Evolutionary conservation across 2,888 invertebrate species (phyloP).

Genomic region (Tethea ocularis): DNA sequence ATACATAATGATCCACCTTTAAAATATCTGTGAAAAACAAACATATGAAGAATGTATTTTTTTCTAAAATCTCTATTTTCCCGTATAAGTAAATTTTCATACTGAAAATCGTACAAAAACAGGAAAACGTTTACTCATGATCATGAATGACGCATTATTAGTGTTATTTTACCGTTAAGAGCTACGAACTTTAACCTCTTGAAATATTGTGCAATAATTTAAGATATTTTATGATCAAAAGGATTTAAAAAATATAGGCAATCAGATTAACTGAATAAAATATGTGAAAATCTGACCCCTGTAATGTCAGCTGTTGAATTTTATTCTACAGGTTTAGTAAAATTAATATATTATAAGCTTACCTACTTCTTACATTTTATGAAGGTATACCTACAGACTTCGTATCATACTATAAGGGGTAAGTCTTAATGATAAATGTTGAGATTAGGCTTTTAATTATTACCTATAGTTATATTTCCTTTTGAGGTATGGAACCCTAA

Average conservation of each 20-base stretch:
- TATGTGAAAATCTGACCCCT: background rate
- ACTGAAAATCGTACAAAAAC: conserved; percentile 7
- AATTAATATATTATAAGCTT: background rate
- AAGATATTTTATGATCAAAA: conserved; percentile 15
- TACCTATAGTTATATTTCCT: no score
- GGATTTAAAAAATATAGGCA: conserved; percentile 16
- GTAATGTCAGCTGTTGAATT: background rate
- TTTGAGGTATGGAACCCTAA: no score
- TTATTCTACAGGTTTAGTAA: background rate
- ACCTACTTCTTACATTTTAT: background rate
- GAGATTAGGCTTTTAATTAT: no score
- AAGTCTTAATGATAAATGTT: no score
- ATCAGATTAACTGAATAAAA: conserved; percentile 20
- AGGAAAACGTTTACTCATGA: conserved; percentile 13
- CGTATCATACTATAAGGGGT: background rate
- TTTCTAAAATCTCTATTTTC: no score
- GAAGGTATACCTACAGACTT: no score
- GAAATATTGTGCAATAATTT: conserved; percentile 35
- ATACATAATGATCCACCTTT: background rate
- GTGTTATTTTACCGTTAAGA: conserved; percentile 29
- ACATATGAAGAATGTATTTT: no score
- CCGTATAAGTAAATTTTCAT: no score
- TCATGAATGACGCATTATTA: conserved; percentile 1
- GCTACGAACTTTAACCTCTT: conserved; percentile 19
- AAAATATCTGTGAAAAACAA: background rate